A percentile compares a stretch with the other conserved stretches of the same genome.
phyloP scores from a whole-genome alignment of 2,797 vertebrate species.

The Pogoniulus pusillus region DNA sequence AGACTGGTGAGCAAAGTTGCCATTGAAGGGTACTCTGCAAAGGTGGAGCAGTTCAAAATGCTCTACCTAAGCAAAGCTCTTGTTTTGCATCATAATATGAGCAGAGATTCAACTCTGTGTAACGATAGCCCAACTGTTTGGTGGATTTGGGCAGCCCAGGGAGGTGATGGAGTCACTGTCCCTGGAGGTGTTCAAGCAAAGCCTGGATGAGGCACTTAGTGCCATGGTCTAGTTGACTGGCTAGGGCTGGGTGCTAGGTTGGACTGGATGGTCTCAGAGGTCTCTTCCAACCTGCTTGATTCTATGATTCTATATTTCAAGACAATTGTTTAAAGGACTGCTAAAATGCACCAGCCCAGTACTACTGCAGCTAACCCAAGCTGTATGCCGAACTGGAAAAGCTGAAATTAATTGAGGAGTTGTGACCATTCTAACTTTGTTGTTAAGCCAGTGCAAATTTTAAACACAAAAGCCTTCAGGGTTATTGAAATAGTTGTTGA shows the following conservation, averaged over 20 bases:
- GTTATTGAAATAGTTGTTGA: background rate
- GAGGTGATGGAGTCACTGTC: too few species aligned
- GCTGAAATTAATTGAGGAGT: background rate
- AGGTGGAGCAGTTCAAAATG: background rate
- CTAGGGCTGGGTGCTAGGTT: too few species aligned
- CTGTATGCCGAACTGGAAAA: background rate
- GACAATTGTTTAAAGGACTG: background rate
- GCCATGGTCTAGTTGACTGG: too few species aligned
- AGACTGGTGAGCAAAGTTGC: background rate
- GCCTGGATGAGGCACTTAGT: too few species aligned
- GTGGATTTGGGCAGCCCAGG: background rate
- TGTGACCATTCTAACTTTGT: background rate
- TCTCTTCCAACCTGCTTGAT: too few species aligned
- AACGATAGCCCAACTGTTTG: background rate
- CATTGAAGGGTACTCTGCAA: background rate
- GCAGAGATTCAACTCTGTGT: background rate
- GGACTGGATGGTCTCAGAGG: too few species aligned
- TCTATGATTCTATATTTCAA: background rate
- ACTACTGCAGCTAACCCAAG: background rate
- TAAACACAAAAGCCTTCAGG: background rate
- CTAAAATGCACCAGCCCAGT: background rate
- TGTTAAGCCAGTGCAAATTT: background rate
- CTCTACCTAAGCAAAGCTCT: background rate
- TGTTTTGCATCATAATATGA: background rate
- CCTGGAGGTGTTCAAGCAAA: too few species aligned